phyloP scores from a whole-genome alignment of 35 echinoderm and acorn worm species.

The Hemicentrotus pulcherrimus region DNA sequence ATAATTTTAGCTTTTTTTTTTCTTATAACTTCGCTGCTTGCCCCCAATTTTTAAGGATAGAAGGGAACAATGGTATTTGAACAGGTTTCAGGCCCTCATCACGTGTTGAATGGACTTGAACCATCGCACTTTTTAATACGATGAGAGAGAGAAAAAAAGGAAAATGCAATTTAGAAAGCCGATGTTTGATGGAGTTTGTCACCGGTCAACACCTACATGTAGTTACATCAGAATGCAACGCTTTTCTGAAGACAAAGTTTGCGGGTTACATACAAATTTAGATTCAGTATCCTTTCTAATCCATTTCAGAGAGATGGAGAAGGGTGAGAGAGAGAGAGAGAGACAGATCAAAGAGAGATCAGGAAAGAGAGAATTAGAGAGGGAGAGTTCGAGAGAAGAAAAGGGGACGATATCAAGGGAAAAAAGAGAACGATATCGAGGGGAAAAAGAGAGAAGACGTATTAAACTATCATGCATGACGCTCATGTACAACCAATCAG shows the following conservation, averaged over 20 bases:
- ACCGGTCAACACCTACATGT: not conserved
- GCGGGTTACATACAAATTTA: not conserved
- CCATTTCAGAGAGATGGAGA: too few species aligned
- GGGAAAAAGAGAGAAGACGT: too few species aligned
- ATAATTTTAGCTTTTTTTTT: too few species aligned
- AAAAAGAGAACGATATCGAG: not conserved
- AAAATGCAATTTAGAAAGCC: not conserved
- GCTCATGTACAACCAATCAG: not conserved
- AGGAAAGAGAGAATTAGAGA: not conserved
- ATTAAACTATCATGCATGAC: not conserved
- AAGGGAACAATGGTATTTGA: not conserved
- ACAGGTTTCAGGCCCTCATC: not conserved
- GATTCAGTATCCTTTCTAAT: not conserved
- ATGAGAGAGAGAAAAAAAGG: not conserved
- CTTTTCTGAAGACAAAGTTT: not conserved
- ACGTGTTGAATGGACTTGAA: too few species aligned
- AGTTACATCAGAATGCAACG: not conserved
- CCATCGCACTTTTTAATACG: too few species aligned
- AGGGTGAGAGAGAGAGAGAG: not conserved
- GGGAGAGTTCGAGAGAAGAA: not conserved
- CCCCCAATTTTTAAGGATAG: too few species aligned
- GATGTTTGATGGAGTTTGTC: not conserved
- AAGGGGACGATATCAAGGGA: not conserved
- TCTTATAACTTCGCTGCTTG: too few species aligned
- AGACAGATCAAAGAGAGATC: not conserved